These are phyloP conservation scores for Agrilus mali DNA, from an alignment of 2,888 invertebrate genomes.

Conservation along the genomic window DNA sequence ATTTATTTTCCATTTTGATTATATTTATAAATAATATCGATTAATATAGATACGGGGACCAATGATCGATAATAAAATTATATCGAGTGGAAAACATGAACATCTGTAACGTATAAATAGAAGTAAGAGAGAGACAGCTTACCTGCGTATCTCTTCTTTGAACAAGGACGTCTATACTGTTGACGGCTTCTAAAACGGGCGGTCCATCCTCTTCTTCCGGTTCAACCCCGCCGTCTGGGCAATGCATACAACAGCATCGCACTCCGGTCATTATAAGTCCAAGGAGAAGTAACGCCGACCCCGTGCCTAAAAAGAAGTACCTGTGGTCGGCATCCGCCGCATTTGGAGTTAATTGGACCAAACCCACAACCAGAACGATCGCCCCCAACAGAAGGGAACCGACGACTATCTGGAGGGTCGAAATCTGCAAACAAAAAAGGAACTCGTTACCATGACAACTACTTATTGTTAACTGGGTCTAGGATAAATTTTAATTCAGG, in stretches of 20 bases:
- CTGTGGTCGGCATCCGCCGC: conserved; percentile 66
- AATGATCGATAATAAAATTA: no score
- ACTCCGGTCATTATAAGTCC: conserved; percentile 53
- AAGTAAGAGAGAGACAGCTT: conserved; percentile 5
- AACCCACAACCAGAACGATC: conserved; percentile 60
- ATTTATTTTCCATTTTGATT: no score
- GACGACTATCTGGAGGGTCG: conserved; percentile 60
- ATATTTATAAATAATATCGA: no score
- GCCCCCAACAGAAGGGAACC: conserved; percentile 61
- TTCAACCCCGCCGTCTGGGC: conserved; percentile 31
- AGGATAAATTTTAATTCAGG: no score
- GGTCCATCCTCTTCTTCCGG: conserved; percentile 34
- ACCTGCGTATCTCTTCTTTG: conserved; percentile 32
- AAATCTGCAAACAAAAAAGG: conserved; percentile 39
- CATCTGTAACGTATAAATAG: no score
- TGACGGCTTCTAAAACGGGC: conserved; percentile 36
- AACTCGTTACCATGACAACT: no score
- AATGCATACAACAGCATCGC: conserved; percentile 56
- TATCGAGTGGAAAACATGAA: no score
- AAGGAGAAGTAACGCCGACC: conserved; percentile 46
- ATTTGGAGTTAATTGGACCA: conserved; percentile 64
- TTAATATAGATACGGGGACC: no score
- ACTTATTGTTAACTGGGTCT: no score
- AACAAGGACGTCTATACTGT: conserved; percentile 39
- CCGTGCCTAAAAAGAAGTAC: conserved; percentile 55